Evolutionary conservation across 2,888 invertebrate species (phyloP), one percentile per base, ranked within the genome.

Genomic region (Acleris sparsana): DNA sequence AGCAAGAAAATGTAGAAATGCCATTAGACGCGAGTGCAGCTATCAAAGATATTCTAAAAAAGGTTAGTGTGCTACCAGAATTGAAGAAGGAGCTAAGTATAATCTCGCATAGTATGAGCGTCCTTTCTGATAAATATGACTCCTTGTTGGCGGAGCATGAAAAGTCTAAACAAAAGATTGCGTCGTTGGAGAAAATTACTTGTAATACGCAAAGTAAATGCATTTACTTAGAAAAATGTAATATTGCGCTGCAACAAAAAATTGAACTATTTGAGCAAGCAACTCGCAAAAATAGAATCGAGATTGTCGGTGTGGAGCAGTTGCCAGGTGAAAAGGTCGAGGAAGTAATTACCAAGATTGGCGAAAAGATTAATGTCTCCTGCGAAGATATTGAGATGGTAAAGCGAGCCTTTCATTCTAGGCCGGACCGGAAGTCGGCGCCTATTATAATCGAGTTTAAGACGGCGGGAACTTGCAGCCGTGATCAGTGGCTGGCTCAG

Each of bases 1-100:
- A 62, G 18, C 33, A n/a, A 7, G 67, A 67, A 5, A 59, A 57
- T 5, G 39, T 60, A 11, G 48, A 62, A 16, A 61, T 59, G 1
- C 16, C n/a, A 7, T 9, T n/a, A 33, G n/a, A n/a, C 44, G 11
- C 44, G n/a, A 44, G n/a, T 44, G 64, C 63, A 16, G 69, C 62
- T 11, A 22, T 71, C 4, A 68, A 67, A 33, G 67, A 70, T 22
- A 64, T 70, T 11, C 63, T 67, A 51, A 70, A 67, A 57, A 67
- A 71, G 29, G 63, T 69, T 11, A 39, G 57, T 25, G 68, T 25
- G n/a, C 56, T 70, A 18, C 68, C 70, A 1, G 62, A 39, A 3
- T 33, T 70, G 4, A 63, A 62, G 46, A 57, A 29, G n/a, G 25
- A 57, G n/a, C 11, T 48, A 29, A 29, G 13, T 25, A 7, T 46